Percentiles rank a stretch among this genome's conserved stretches.
These are phyloP conservation scores for Microtus pennsylvanicus DNA, from an alignment of 2,113 vertebrate species.

Conservation along the genomic window DNA sequence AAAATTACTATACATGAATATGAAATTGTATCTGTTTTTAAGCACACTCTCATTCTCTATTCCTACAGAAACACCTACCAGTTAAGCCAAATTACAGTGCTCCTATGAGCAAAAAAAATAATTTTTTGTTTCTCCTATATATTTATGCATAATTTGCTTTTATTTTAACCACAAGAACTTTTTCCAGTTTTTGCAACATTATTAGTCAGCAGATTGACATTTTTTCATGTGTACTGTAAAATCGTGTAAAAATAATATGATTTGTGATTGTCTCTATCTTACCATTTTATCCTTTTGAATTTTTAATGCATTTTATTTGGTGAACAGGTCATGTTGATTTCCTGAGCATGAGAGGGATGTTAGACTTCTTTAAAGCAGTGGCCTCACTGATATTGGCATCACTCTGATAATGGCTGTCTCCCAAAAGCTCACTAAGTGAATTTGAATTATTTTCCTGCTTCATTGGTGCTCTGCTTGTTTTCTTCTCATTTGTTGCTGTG, in stretches of 20 bases:
- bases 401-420: conserved; percentile 28
- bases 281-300: background rate
- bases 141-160: conserved; percentile 87
- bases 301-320: conserved; percentile 66
- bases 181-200: conserved; percentile 79
- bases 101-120: conserved; percentile 81
- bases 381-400: conserved; percentile 14
- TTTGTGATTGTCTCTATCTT: conserved; percentile 64
- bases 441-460: conserved; percentile 47
- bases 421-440: conserved; percentile 48
- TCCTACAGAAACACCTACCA: conserved; percentile 86
- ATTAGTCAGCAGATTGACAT: conserved; percentile 67
- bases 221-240: conserved; percentile 71
- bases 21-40: conserved; percentile 81
- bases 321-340: conserved; percentile 61
- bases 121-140: conserved; percentile 84
- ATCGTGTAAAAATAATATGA: conserved; percentile 68
- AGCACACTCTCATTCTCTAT: conserved; percentile 82
- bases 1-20: conserved; percentile 79
- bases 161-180: conserved; percentile 81
- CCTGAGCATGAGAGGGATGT: conserved; percentile 29
- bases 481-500: conserved; percentile 28
- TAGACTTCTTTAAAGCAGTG: conserved; percentile 58
- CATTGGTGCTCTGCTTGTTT: background rate
- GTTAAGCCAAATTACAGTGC: conserved; percentile 88